Percentiles rank a stretch among this genome's conserved stretches.
These are phyloP conservation scores for Papilio dardanus DNA, from an alignment of 1,140 invertebrate species.

Conservation along the genomic window DNA sequence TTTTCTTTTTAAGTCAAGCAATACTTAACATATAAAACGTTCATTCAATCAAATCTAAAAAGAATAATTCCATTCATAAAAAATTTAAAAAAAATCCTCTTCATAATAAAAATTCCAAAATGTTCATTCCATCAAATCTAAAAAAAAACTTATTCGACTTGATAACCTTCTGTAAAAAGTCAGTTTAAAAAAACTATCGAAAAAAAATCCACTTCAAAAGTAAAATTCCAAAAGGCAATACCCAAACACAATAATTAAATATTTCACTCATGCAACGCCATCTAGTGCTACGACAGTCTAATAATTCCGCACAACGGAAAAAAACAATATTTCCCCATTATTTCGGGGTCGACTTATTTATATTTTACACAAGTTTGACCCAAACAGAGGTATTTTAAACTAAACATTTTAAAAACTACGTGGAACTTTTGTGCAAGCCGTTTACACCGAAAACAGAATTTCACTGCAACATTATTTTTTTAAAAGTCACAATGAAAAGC, in stretches of 20 bases:
- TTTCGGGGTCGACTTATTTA: slow-evolving; percentile 61
- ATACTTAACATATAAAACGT: background rate
- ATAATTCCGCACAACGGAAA: slow-evolving; percentile 80
- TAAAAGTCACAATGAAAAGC: too few relatives aligned
- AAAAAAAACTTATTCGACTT: background rate
- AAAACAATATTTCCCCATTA: slow-evolving; percentile 64
- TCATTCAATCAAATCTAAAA: background rate
- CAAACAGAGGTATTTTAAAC: slow-evolving; percentile 69
- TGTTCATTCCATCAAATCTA: too few relatives aligned
- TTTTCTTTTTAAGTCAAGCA: too few relatives aligned
- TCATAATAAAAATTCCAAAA: too few relatives aligned
- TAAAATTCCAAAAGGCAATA: slow-evolving; percentile 45
- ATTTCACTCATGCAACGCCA: slow-evolving; percentile 64
- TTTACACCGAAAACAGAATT: slow-evolving; percentile 17
- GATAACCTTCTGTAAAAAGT: too few relatives aligned
- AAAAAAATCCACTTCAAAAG: background rate
- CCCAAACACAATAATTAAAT: slow-evolving; percentile 49
- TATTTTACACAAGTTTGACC: slow-evolving; percentile 64
- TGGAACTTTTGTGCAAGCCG: slow-evolving; percentile 75
- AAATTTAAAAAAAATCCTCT: background rate
- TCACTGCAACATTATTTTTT: too few relatives aligned
- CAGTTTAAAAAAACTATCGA: too few relatives aligned
- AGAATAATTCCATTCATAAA: background rate
- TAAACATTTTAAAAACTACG: slow-evolving; percentile 65
- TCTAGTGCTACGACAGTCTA: slow-evolving; percentile 80